A percentile compares a stretch with the other conserved stretches of the same genome.
Evolutionary conservation across 2,888 invertebrate species (phyloP).

Genomic region (Amitus sp.): DNA sequence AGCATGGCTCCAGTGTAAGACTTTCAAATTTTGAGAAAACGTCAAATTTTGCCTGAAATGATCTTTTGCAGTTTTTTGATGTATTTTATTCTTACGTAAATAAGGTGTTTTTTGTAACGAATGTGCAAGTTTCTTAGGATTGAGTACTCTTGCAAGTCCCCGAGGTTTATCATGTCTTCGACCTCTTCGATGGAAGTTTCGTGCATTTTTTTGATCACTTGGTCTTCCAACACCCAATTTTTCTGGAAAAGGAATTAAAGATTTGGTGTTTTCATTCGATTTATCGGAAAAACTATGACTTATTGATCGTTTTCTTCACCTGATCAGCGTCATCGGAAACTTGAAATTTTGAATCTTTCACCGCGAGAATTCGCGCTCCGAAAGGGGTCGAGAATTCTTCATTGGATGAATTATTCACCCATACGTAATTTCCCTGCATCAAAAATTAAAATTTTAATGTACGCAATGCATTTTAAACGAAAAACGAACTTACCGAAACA

Average conservation of each 20-base stretch:
- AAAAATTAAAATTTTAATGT: conserved; percentile 34
- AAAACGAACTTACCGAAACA: conserved; percentile 14
- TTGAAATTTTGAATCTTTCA: conserved; percentile 79
- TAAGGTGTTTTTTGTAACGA: conserved; percentile 86
- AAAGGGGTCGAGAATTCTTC: conserved; percentile 86
- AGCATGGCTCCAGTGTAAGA: conserved; percentile 95
- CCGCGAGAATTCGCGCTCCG: conserved; percentile 83
- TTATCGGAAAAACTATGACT: background rate
- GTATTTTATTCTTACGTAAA: conserved; percentile 77
- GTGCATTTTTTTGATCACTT: conserved; percentile 79
- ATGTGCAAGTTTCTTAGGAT: conserved; percentile 91
- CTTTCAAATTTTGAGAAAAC: too few species aligned
- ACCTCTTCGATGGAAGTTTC: conserved; percentile 83
- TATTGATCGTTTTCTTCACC: conserved; percentile 66
- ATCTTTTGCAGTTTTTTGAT: too few species aligned
- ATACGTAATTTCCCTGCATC: conserved; percentile 84
- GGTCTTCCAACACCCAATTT: conserved; percentile 63
- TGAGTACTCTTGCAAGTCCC: conserved; percentile 94
- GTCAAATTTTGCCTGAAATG: too few species aligned
- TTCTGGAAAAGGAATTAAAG: background rate
- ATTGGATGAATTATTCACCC: conserved; percentile 80
- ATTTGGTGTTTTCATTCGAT: background rate
- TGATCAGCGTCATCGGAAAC: conserved; percentile 87
- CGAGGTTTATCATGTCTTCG: conserved; percentile 95
- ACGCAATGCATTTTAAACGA: background rate